Evolutionary conservation across 2,888 invertebrate species (phyloP).

Genomic region (Agriotes lineatus): DNA sequence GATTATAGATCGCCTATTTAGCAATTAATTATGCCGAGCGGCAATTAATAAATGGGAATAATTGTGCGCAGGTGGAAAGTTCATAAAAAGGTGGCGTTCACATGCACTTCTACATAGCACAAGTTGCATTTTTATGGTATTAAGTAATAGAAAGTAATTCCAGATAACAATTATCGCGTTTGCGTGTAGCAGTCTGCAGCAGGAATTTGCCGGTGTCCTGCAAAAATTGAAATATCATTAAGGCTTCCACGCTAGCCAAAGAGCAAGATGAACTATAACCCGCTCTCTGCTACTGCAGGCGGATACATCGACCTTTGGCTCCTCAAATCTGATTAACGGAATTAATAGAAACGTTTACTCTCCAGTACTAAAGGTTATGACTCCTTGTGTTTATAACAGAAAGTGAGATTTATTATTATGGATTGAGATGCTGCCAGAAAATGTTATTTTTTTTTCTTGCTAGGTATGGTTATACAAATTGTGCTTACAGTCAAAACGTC

Average conservation of each 20-base stretch:
- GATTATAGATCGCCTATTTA: neutral
- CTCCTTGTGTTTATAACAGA: neutral
- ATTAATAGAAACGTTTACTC: constrained; percentile 5
- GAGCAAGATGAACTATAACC: constrained; percentile 12
- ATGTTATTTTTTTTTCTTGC: too few species aligned
- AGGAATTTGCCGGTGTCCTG: constrained; percentile 6
- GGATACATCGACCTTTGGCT: constrained; percentile 14
- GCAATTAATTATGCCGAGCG: neutral
- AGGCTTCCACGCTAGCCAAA: neutral
- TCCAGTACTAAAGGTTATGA: neutral
- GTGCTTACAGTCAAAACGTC: too few species aligned
- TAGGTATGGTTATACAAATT: too few species aligned
- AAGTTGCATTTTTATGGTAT: constrained; percentile 11
- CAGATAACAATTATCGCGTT: constrained; percentile 5
- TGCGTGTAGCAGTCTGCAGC: neutral
- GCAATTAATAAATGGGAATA: neutral
- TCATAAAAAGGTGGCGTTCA: constrained; percentile 1
- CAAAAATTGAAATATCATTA: constrained; percentile 20
- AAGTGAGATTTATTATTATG: neutral
- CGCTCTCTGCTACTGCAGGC: neutral
- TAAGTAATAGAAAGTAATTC: constrained; percentile 22
- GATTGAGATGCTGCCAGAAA: too few species aligned
- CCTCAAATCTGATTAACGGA: constrained; percentile 3
- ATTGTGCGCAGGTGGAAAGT: neutral
- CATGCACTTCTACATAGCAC: neutral